These are phyloP conservation scores for Agapornis roseicollis DNA, from an alignment of 2,113 vertebrate genomes.

Conservation along the genomic window DNA sequence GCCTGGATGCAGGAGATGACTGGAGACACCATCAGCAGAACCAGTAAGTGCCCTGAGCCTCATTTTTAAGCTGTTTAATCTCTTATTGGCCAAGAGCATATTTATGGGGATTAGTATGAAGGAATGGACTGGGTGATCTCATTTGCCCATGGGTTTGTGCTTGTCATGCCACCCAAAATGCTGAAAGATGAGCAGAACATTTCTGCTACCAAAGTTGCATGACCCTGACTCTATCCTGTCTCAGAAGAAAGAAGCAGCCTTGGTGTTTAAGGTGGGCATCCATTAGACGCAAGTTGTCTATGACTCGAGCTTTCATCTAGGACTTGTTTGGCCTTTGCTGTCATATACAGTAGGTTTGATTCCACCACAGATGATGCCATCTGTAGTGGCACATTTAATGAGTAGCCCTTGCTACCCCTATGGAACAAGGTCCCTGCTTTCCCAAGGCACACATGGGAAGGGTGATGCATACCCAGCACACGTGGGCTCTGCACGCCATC, in stretches of 20 bases:
- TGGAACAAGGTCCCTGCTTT: neutral
- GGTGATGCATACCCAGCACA: fast-evolving
- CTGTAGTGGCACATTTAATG: neutral
- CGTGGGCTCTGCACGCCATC: neutral
- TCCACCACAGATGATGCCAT: neutral
- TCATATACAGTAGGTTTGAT: neutral
- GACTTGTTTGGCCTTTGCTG: neutral
- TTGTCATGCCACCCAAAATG: neutral
- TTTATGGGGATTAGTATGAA: neutral
- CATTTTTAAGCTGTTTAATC: neutral
- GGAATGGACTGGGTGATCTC: neutral
- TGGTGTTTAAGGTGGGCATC: neutral
- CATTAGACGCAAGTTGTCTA: fast-evolving
- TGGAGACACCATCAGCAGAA: neutral
- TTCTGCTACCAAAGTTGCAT: neutral
- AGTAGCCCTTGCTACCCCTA: neutral
- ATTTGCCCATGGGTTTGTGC: neutral
- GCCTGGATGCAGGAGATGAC: fast-evolving
- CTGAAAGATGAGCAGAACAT: neutral
- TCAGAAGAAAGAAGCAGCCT: neutral
- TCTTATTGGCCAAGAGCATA: neutral
- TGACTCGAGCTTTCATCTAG: neutral
- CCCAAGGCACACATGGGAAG: fast-evolving
- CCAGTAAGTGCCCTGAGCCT: neutral
- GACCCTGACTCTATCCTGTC: neutral